Evolutionary conservation across 2,888 invertebrate genomes (phyloP), one percentile per base, ranked within the genome.

Genomic region (Phlogophora meticulosa): DNA sequence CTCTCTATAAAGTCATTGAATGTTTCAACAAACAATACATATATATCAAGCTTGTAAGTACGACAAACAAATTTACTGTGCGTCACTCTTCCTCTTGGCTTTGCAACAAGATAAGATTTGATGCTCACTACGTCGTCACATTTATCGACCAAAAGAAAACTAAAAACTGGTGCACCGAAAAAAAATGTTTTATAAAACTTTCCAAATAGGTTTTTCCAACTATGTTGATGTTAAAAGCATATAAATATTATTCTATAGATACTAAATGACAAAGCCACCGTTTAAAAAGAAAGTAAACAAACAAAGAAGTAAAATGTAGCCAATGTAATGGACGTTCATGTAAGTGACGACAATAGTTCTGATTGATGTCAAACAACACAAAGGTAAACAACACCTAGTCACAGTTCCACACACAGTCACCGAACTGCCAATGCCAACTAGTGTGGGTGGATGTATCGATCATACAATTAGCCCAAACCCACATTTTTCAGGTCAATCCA

Each of bases 351-450:
- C 81, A 79, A 73, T 76, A 72, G 77, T 82, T 83, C 82, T 81
- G 84, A 85, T 86, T 81, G 80, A 86, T 83, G 76, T 84, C 81
- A 84, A 85, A 88, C 80, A 85, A 82, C 80, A 88, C 74, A 83
- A 81, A 81, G 72, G 79, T 80, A 82, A 78, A 81, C 80, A 84
- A 81, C 76, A 80, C 57, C 62, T 70, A 55, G 20, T 28, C 28
- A 28, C 46, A 57, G 74, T 62, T 55, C 55, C 69, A 75, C 49
- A 64, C 66, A 52, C 53, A 34, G 66, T 48, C 76, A 71, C 53
- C 53, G 55, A 68, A 70, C 76, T 60, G 43, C 64, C 51, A 32
- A 36, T 60, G 43, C 64, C 51, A 32, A 36, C 45, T 10, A 38
- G 56, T 52, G 73, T 70, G 66, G 76, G 71, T 53, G 67, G 65